Evolutionary conservation across 1,140 invertebrate genomes (phyloP).

Genomic region (Drepana arcuata): DNA sequence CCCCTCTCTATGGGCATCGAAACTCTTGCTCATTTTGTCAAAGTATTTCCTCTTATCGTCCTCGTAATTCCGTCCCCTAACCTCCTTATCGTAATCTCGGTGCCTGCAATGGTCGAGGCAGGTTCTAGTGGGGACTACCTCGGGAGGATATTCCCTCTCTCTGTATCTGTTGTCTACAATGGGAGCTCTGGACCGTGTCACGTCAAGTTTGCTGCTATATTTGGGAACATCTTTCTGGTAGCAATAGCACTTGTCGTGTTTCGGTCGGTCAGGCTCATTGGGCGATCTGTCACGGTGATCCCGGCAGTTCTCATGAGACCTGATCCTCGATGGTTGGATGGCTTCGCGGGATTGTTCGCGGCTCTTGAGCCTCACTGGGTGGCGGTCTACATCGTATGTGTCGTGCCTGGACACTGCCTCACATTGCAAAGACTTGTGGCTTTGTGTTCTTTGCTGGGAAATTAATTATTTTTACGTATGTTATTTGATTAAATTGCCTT

Average conservation of each 20-base stretch:
- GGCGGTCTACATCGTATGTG: slow-evolving; percentile 19
- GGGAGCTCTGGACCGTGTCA: slow-evolving; percentile 21
- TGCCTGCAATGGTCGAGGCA: slow-evolving; percentile 18
- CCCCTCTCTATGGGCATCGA: slow-evolving; percentile 36
- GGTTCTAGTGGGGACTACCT: slow-evolving; percentile 25
- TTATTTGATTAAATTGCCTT: no score
- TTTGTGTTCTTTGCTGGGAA: slow-evolving; percentile 40
- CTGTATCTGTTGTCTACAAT: slow-evolving; percentile 3
- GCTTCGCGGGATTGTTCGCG: slow-evolving; percentile 27
- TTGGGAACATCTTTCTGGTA: slow-evolving; percentile 32
- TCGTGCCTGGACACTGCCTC: no score
- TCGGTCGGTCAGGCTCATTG: not conserved
- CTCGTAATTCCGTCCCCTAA: slow-evolving; percentile 18
- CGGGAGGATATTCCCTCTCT: slow-evolving; percentile 22
- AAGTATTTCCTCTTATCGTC: slow-evolving; percentile 35
- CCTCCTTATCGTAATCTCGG: slow-evolving; percentile 33
- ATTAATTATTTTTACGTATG: no score
- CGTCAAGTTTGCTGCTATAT: slow-evolving; percentile 39
- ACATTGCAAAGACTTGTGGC: slow-evolving; percentile 59
- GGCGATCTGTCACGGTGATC: not conserved
- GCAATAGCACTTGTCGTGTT: slow-evolving; percentile 3
- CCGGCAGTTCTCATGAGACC: slow-evolving; percentile 24
- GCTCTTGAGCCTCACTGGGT: slow-evolving; percentile 20
- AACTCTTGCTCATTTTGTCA: slow-evolving; percentile 49
- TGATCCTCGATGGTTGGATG: slow-evolving; percentile 21